Evolutionary conservation across 2,888 invertebrate genomes (phyloP), one percentile per base, ranked within the genome.

Genomic region (Dichetophora obliterata): DNA sequence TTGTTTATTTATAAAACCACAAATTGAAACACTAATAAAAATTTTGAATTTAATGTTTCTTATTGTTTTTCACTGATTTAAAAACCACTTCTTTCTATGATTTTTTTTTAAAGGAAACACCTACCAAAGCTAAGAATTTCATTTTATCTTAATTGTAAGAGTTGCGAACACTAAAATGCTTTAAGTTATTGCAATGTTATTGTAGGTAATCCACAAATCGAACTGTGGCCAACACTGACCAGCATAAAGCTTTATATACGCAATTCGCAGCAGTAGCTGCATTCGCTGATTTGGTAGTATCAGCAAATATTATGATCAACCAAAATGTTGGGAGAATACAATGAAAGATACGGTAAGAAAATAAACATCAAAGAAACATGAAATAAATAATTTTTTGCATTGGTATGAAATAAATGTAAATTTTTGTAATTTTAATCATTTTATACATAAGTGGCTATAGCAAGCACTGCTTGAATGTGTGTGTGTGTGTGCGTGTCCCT

Each of bases 121-220:
- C 82, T 54, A 86, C 86, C 85, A 86, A 80, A 74, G 81, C 78
- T 65, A 87, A 79, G 80, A 81, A 86, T 79, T 87, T 86, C 86
- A 86, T 86, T 63, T 71, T 84, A 77, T 59, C 61, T 76, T 16
- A 48, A 19, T 65, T 75, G 77, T 61, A 52, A 63, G 48, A 54
- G 37, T 37, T 69, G 43, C 43, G 3, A 43, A 43, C 43, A 14
- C 43, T 73, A 48, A 73, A 75, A 75, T 16, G 65, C 68, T 31
- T 50, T 52, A 16, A 66, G 54, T 75, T 61, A 71, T 52, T 77
- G 72, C 75, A 79, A 82, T 79, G 81, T 11, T 75, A 43, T 76
- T 80, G 75, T 72, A 63, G 54, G 66, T 82, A 84, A 82, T 82
- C 82, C 83, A 82, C 82, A 82, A 79, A 81, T 80, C 80, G 81